These are phyloP conservation scores for Lamprotornis superbus DNA, from an alignment of 2,113 vertebrate genomes.

Conservation along the genomic window DNA sequence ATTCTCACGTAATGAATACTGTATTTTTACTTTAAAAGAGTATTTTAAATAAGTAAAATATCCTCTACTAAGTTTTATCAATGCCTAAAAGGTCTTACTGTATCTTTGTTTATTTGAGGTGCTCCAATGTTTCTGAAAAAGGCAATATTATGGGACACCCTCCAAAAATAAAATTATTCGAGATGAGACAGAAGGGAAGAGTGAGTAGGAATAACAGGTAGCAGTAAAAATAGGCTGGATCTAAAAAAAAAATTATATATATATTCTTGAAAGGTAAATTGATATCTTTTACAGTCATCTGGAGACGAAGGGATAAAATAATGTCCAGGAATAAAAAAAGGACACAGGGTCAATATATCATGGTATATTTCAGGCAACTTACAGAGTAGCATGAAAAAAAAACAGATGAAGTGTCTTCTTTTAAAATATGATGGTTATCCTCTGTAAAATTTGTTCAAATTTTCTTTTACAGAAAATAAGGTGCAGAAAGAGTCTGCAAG, in stretches of 20 bases:
- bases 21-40: neutral
- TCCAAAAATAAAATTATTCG: neutral
- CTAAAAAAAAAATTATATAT: neutral
- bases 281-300: neutral
- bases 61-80: neutral
- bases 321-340: neutral
- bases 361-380: neutral
- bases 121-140: neutral
- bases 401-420: neutral
- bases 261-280: neutral
- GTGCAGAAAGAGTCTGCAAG: neutral
- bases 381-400: neutral
- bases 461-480: neutral
- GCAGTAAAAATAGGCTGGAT: neutral
- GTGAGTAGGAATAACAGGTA: neutral
- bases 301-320: neutral
- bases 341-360: neutral
- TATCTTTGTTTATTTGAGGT: neutral
- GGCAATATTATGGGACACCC: neutral
- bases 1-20: neutral
- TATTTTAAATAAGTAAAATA: neutral
- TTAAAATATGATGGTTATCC: accelerated
- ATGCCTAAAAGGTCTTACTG: neutral
- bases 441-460: neutral
- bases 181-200: neutral